A percentile compares a stretch with the other conserved stretches of the same genome.
These are phyloP conservation scores for Himalopsyche japonica DNA, from an alignment of 2,888 invertebrate species.

Conservation along the genomic window DNA sequence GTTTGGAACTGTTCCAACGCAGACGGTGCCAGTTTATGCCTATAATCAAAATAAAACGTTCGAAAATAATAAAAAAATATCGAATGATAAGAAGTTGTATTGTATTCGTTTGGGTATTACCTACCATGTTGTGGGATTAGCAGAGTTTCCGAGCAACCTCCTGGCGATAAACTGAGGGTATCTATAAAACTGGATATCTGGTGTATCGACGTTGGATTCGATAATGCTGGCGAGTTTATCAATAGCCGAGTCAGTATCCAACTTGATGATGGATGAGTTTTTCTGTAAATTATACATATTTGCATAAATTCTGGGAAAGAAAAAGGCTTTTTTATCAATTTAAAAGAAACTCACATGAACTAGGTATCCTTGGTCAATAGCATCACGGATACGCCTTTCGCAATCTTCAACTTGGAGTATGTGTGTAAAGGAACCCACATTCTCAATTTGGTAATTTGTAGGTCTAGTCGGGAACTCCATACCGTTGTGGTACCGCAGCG, in stretches of 20 bases:
- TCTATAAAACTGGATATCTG: conserved; percentile 63
- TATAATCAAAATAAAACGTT: no score
- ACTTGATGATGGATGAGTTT: neutral
- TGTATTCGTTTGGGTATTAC: no score
- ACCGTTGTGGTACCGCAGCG: conserved; percentile 61
- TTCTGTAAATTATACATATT: neutral
- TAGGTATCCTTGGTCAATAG: conserved; percentile 56
- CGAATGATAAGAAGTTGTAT: no score
- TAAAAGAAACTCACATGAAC: conserved; percentile 44
- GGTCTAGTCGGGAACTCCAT: conserved; percentile 60
- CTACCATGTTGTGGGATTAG: conserved; percentile 42
- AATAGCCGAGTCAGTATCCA: conserved; percentile 44
- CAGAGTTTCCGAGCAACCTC: conserved; percentile 61
- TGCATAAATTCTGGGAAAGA: neutral
- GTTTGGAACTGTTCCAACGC: conserved; percentile 68
- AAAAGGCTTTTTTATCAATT: neutral
- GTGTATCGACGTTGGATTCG: conserved; percentile 66
- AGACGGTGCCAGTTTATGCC: conserved; percentile 60
- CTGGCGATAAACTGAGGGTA: conserved; percentile 61
- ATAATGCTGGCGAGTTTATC: conserved; percentile 68
- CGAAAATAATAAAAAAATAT: no score
- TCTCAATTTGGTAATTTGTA: conserved; percentile 47
- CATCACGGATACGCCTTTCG: conserved; percentile 55
- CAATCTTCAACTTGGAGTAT: conserved; percentile 44
- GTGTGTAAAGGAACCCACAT: conserved; percentile 44